Percentiles rank a stretch among this genome's conserved stretches.
phyloP scores from a whole-genome alignment of 2,113 vertebrate species.

The Sylvietta virens region DNA sequence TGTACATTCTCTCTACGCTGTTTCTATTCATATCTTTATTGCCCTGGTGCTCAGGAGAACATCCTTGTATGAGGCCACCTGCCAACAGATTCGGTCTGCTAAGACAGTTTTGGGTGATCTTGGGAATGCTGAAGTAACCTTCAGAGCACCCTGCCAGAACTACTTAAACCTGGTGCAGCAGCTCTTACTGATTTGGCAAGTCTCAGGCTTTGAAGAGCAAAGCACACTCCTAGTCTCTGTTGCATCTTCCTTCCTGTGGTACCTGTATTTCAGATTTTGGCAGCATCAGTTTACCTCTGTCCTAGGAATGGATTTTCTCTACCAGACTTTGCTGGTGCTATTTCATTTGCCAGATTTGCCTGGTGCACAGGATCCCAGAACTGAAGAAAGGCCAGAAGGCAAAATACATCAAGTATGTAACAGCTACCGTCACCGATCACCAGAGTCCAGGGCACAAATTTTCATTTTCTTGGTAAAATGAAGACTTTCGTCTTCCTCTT shows the following conservation, averaged over 20 bases:
- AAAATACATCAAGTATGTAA: not conserved
- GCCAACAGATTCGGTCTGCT: not conserved
- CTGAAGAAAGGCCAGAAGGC: not conserved
- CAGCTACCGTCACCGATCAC: fast-evolving
- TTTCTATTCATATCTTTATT: not conserved
- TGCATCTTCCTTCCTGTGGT: not conserved
- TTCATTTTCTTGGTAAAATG: not conserved
- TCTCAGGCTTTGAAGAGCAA: not conserved
- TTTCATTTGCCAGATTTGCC: not conserved
- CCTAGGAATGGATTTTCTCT: not conserved
- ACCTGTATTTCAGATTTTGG: not conserved
- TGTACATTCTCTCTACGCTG: not conserved
- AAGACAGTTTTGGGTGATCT: not conserved
- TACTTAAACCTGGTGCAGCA: not conserved
- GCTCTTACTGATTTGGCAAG: not conserved
- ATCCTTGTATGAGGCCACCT: not conserved
- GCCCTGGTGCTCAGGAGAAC: not conserved
- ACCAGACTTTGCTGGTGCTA: not conserved
- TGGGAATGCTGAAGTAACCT: not conserved
- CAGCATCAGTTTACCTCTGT: not conserved
- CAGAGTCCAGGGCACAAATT: not conserved
- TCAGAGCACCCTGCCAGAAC: not conserved
- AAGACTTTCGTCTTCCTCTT: not conserved
- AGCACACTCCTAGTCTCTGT: not conserved
- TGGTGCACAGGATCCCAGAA: not conserved